A percentile compares a stretch with the other conserved stretches of the same genome.
Evolutionary conservation across 2,797 vertebrate genomes (phyloP).

Genomic region (Silurus lanzhouensis): DNA sequence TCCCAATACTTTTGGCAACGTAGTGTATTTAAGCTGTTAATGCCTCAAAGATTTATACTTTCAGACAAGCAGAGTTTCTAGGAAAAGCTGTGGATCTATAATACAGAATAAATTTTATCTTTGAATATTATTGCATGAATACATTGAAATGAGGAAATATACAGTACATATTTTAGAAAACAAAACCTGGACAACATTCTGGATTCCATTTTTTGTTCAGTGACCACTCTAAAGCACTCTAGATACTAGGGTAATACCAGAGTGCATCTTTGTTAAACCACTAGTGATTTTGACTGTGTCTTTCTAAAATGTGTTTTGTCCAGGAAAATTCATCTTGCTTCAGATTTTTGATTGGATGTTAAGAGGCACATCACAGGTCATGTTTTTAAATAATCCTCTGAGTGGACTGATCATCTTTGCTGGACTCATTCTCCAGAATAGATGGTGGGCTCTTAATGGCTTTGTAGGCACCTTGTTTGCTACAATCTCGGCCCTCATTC

Average conservation of each 20-base stretch:
- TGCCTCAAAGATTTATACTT: background rate
- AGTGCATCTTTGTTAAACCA: background rate
- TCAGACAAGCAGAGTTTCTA: background rate
- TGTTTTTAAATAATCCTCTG: slow-evolving; percentile 94
- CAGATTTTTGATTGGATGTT: slow-evolving; percentile 91
- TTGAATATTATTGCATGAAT: background rate
- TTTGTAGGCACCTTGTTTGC: slow-evolving; percentile 84
- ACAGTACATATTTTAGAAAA: background rate
- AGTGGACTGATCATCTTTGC: slow-evolving; percentile 86
- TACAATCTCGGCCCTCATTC: slow-evolving; percentile 85
- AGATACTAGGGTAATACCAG: background rate
- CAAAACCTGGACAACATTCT: background rate
- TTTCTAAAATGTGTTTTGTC: slow-evolving; percentile 38
- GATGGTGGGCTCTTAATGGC: slow-evolving; percentile 91
- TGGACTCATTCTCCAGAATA: slow-evolving; percentile 90
- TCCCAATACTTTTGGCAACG: background rate
- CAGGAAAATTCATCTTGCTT: slow-evolving; percentile 83
- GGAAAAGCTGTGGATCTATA: too few species aligned
- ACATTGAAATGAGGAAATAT: background rate
- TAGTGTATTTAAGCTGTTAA: background rate
- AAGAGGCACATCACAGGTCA: slow-evolving; percentile 90
- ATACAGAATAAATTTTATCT: background rate
- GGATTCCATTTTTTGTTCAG: background rate
- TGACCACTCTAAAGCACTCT: background rate
- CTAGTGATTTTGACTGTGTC: background rate